Evolutionary conservation across 2,113 vertebrate species (phyloP).

Genomic region (Gambusia holbrooki): DNA sequence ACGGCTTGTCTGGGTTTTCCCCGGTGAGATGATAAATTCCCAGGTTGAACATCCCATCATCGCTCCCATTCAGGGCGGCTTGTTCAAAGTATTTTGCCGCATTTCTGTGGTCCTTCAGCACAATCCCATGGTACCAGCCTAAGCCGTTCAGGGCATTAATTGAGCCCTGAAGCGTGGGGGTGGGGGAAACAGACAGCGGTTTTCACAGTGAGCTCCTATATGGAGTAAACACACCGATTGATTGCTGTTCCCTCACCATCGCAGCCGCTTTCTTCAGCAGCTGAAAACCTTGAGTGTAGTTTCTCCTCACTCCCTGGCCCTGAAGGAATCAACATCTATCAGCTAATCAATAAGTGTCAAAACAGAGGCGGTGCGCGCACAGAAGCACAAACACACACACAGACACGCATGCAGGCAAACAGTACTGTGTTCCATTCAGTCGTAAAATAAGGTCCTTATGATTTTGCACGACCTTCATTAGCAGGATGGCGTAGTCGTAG

Average conservation of each 20-base stretch:
- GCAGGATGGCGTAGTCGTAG: slow-evolving; percentile 89
- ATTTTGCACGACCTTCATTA: slow-evolving; percentile 86
- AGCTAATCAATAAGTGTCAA: slow-evolving; percentile 60
- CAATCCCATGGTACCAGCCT: slow-evolving; percentile 91
- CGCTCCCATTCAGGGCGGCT: slow-evolving; percentile 87
- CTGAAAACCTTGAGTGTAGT: slow-evolving; percentile 84
- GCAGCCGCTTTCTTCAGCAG: slow-evolving; percentile 91
- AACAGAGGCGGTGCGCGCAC: slow-evolving; percentile 23
- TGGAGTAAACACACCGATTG: slow-evolving; percentile 36
- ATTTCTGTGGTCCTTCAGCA: slow-evolving; percentile 81
- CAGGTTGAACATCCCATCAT: slow-evolving; percentile 88
- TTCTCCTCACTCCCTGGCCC: slow-evolving; percentile 90
- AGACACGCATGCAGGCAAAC: slow-evolving; percentile 5
- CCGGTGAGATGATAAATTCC: slow-evolving; percentile 86
- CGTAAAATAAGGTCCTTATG: slow-evolving; percentile 12
- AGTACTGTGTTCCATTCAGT: slow-evolving; percentile 20
- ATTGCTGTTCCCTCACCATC: slow-evolving; percentile 71
- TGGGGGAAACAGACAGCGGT: slow-evolving; percentile 26
- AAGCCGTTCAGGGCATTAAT: slow-evolving; percentile 89
- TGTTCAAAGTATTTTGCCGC: slow-evolving; percentile 85
- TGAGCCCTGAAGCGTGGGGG: slow-evolving; percentile 82
- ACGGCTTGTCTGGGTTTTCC: slow-evolving; percentile 74
- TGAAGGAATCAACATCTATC: slow-evolving; percentile 70
- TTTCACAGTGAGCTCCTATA: slow-evolving; percentile 16
- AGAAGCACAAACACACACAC: background rate